Evolutionary conservation across 2,888 invertebrate genomes (phyloP), one percentile per base, ranked within the genome.

Genomic region (Micoletzkya japonica): DNA sequence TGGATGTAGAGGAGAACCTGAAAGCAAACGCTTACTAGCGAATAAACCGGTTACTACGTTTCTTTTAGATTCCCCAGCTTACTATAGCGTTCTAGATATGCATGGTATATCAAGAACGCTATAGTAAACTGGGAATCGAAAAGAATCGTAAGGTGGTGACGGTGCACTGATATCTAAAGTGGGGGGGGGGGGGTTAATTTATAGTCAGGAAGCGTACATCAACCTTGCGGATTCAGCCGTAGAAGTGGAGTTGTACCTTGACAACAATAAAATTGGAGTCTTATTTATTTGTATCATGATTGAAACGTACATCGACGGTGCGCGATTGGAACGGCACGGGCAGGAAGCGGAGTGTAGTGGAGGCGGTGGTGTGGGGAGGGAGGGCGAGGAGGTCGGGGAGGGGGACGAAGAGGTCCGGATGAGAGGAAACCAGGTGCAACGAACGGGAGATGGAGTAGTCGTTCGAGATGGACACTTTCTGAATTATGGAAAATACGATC

Each of bases 1-100:
- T 66, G 64, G 20, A 66, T 66, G 64, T 54, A 66, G 20, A 66
- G 54, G 7, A 44, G 30, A 52, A 66, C 36, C 64, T 66, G 28
- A 2, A 66, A 28, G n/a, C n/a, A n/a, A n/a, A n/a, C n/a, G n/a
- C n/a, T n/a, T n/a, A n/a, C n/a, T n/a, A n/a, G n/a, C n/a, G n/a
- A n/a, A n/a, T n/a, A n/a, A n/a, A n/a, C n/a, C n/a, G n/a, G n/a
- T n/a, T n/a, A n/a, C n/a, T n/a, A n/a, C n/a, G n/a, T n/a, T n/a
- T n/a, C n/a, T n/a, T n/a, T n/a, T n/a, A n/a, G n/a, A n/a, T n/a
- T n/a, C n/a, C n/a, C n/a, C n/a, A n/a, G n/a, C n/a, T n/a, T n/a
- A n/a, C n/a, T n/a, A n/a, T n/a, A n/a, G n/a, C n/a, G n/a, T n/a
- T n/a, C n/a, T n/a, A n/a, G n/a, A n/a, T n/a, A n/a, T n/a, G n/a